Base-by-base conservation (phyloP, 1,140 invertebrate genomes). In the Polyergus mexicanus region DNA sequence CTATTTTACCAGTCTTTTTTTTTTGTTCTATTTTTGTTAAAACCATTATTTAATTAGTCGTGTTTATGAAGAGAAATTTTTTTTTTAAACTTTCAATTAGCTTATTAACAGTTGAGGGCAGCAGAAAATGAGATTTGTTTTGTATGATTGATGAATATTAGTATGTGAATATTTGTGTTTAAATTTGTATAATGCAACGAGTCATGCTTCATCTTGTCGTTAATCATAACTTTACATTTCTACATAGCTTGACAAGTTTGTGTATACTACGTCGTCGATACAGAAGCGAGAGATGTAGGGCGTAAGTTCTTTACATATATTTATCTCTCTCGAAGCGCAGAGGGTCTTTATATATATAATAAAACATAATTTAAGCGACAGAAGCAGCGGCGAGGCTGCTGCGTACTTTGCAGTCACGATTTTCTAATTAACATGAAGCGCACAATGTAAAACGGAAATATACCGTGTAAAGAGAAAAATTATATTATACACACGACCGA, bases 171-270 rank as follows among this genome's bases (percentile, higher is more conserved):
- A 32, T 32, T 22, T 54, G 54, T 60, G 38, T 81, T 72, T 58
- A 72, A 81, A 72, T 83, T 83, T 83, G 47, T 56, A 47, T 35
- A 54, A 13, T 13, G 38, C 68, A 32, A 60, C 68, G 78, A 83
- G 62, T 83, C 72, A 81, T 19, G 35, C 51, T 58, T 69, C 28
- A 56, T 22, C 28, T 11, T 80, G 76, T 80, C 74, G 78, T 72
- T 74, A 83, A 83, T 83, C 68, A 83, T 83, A 83, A 83, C 78
- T 83, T 74, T 44, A 60, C 38, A 38, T 74, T 60, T 44, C 78
- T 74, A 72, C 25, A 38, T 25, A 72, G 54, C 74, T 83, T 74
- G 68, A 83, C 60, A 60, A 68, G 68, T 41, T 83, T 83, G 68
- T 83, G 68, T 62, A 74, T 44, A 51, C 38, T 35, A 74, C 38